Conservation (phyloP, 2,888 invertebrate genomes). For the Malthinus seriepunctatus region DNA sequence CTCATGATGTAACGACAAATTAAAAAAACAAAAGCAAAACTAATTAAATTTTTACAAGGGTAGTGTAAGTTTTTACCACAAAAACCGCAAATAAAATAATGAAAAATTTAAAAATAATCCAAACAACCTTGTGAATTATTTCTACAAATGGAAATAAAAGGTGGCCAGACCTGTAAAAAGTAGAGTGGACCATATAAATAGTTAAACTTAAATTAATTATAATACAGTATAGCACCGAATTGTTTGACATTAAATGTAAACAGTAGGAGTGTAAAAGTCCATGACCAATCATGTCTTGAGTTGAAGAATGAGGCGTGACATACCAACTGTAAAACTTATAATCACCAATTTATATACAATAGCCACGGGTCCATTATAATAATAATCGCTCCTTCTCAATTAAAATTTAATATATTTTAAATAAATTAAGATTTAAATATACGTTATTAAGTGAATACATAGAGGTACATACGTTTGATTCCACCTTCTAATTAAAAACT, state of each 20-base stretch:
- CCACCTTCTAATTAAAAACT: no score
- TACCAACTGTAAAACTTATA: conserved; percentile 29
- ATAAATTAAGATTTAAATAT: no score
- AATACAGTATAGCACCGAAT: conserved; percentile 37
- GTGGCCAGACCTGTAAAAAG: conserved; percentile 25
- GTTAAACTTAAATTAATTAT: conserved; percentile 1
- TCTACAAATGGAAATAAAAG: conserved; percentile 36
- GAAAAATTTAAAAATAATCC: conserved; percentile 37
- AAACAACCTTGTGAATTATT: conserved; percentile 40
- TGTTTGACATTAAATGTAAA: conserved; percentile 36
- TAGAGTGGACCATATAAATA: conserved; percentile 16
- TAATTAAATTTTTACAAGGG: conserved; percentile 22
- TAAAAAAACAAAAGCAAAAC: conserved; percentile 6
- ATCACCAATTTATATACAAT: conserved; percentile 24
- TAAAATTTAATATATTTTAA: no score
- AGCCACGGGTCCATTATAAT: no score
- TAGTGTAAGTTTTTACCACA: conserved; percentile 27
- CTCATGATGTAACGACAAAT: not conserved
- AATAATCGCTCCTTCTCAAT: no score
- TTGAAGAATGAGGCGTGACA: conserved; percentile 40
- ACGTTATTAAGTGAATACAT: no score
- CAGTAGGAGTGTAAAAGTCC: conserved; percentile 42
- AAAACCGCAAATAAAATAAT: conserved; percentile 37
- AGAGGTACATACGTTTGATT: no score
- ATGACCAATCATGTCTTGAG: conserved; percentile 37